Percentiles rank a stretch among this genome's conserved stretches.
These are phyloP conservation scores for Colletes collaris DNA, from an alignment of 2,888 invertebrate genomes.

Conservation along the genomic window DNA sequence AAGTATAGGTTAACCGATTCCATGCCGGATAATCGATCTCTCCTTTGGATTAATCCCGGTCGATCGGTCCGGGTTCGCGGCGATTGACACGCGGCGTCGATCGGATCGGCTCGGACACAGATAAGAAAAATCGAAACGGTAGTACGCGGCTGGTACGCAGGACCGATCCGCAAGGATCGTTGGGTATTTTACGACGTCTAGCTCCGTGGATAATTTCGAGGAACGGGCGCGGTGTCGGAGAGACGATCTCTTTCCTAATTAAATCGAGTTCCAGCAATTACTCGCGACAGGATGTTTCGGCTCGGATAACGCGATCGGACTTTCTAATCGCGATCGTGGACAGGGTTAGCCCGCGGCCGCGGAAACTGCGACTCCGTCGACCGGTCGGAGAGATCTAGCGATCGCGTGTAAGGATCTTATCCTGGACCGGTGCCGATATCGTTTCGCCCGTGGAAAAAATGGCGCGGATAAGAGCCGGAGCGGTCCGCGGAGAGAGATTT, in stretches of 20 bases:
- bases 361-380: constrained; percentile 24
- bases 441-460: constrained; percentile 7
- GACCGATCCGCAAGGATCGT: too few species aligned
- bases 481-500: constrained; percentile 5
- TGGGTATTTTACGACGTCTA: background rate
- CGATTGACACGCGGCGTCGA: constrained; percentile 45
- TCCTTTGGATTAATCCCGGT: constrained; percentile 29
- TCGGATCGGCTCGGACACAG: constrained; percentile 39
- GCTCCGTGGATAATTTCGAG: constrained; percentile 57
- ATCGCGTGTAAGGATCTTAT: constrained; percentile 15
- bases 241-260: constrained; percentile 62
- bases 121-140: constrained; percentile 4
- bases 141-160: too few species aligned
- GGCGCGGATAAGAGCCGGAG: background rate
- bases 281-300: constrained; percentile 64
- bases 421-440: constrained; percentile 12
- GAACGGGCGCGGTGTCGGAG: constrained; percentile 30
- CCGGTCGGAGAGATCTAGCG: background rate
- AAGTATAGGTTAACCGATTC: constrained; percentile 36
- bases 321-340: constrained; percentile 63
- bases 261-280: constrained; percentile 59
- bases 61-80: background rate
- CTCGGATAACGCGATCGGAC: constrained; percentile 57
- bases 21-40: constrained; percentile 44
- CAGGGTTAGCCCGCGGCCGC: constrained; percentile 45